Base-by-base conservation (phyloP, 35 echinoderm and acorn worm species). In the Heliocidaris tuberculata region DNA sequence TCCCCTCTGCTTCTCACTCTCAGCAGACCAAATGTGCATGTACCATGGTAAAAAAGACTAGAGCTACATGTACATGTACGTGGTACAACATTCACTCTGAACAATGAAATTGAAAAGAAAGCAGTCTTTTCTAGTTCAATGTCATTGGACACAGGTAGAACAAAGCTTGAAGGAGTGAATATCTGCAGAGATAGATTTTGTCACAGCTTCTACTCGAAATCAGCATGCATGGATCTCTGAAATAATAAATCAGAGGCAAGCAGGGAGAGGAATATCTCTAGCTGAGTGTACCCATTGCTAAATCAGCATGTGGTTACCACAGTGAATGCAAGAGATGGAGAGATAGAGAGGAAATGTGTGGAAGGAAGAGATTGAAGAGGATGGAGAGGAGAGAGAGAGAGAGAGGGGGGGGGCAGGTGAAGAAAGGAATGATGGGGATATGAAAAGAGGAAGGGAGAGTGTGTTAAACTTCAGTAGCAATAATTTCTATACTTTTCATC, bases 291-390 rank as follows among this genome's bases (percentile, higher is more conserved):
- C 32, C 87, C 17, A 32, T 48, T 89, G 87, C 31, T 31, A 19
- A 30, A 19, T 42, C 87, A 89, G 87, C 87, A 89, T 89, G 87
- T 89, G 87, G 87, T 32, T 32, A 15, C 47, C 87, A 89, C 27
- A 86, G n/a, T 9, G 8, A 85, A 29, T 15, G 4, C 70, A 85
- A 85, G 12, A 30, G 85, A 86, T 7, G 85, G 24, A n/a, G 13
- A 86, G 85, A 24, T 9, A 86, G 85, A 32, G 85, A 86, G 31
- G 52, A 86, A 86, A 19, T 9, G 85, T 86, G 31, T 86, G 27
- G n/a, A 86, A 86, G 31, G n/a, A 85, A 19, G 2, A 16, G n/a
- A 86, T 30, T 13, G 21, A 30, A 32, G 13, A 86, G 7, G n/a
- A 32, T 5, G 0, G 85, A 32, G 31, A 32, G 17, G 85, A 30